These are phyloP conservation scores for Cheilosia variabilis DNA, from an alignment of 2,888 invertebrate genomes.

Conservation along the genomic window DNA sequence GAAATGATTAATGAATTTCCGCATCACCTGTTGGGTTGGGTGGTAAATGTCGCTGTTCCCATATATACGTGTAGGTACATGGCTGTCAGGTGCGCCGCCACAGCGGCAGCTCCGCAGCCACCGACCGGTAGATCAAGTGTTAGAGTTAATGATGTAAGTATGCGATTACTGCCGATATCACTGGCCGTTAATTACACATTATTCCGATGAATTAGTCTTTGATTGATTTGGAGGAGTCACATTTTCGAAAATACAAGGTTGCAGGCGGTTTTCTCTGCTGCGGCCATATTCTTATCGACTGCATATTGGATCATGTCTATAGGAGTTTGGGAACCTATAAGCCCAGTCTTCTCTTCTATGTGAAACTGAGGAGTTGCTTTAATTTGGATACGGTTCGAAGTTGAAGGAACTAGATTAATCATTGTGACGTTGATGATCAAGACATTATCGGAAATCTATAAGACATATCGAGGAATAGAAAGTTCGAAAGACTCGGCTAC, in stretches of 20 bases:
- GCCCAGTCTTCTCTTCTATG: too few species aligned
- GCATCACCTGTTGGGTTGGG: slow-evolving; percentile 80
- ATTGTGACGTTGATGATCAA: too few species aligned
- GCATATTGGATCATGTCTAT: too few species aligned
- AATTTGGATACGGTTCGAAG: too few species aligned
- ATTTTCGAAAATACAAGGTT: slow-evolving; percentile 5
- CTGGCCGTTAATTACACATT: slow-evolving; percentile 60
- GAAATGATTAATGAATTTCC: slow-evolving; percentile 83
- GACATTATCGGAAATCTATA: too few species aligned
- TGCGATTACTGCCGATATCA: slow-evolving; percentile 61
- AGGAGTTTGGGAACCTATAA: too few species aligned
- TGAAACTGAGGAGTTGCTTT: not conserved
- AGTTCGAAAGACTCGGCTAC: too few species aligned
- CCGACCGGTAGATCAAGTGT: slow-evolving; percentile 59
- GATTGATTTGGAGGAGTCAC: slow-evolving; percentile 37
- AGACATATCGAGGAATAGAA: too few species aligned
- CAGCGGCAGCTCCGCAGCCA: slow-evolving; percentile 39
- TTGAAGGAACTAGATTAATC: too few species aligned
- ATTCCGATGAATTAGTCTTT: slow-evolving; percentile 61
- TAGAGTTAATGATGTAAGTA: slow-evolving; percentile 69
- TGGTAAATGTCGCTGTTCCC: slow-evolving; percentile 72
- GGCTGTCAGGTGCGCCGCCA: slow-evolving; percentile 50
- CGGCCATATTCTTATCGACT: too few species aligned
- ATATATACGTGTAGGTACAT: slow-evolving; percentile 2
- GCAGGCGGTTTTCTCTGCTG: not conserved